A percentile compares a stretch with the other conserved stretches of the same genome.
Conservation (phyloP, 2,888 invertebrate species). For the Seladonia tumulorum region DNA sequence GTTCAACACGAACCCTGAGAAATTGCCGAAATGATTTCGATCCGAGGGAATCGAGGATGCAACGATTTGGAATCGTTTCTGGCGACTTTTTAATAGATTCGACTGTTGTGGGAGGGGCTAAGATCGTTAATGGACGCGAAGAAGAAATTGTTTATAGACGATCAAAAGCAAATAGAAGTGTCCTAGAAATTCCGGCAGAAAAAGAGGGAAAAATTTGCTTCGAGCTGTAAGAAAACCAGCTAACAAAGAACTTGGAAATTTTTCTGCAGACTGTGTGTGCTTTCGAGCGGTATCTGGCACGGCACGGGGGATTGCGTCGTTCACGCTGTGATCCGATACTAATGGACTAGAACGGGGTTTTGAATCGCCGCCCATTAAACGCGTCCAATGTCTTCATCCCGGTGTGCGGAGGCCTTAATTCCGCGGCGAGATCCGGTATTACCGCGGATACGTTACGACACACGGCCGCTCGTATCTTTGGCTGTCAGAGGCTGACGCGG, state of each 20-base stretch:
- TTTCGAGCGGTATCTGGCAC: not conserved
- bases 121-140: no score
- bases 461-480: conserved; percentile 53
- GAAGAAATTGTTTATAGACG: no score
- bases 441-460: conserved; percentile 64
- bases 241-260: not conserved
- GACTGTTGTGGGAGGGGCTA: not conserved
- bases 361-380: not conserved
- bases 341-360: conserved; percentile 7
- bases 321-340: not conserved
- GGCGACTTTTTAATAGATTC: not conserved
- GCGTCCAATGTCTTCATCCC: conserved; percentile 10
- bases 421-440: conserved; percentile 62
- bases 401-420: conserved; percentile 55
- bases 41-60: not conserved
- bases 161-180: no score
- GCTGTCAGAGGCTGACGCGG: conserved; percentile 38
- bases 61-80: not conserved
- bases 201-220: not conserved
- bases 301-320: not conserved
- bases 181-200: not conserved
- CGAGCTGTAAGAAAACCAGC: not conserved
- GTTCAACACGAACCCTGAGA: not conserved
- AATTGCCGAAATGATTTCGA: not conserved
- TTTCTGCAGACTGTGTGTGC: not conserved